Evolutionary conservation across 2,113 vertebrate genomes (phyloP), one percentile per base, ranked within the genome.

Genomic region (Microtus ochrogaster): DNA sequence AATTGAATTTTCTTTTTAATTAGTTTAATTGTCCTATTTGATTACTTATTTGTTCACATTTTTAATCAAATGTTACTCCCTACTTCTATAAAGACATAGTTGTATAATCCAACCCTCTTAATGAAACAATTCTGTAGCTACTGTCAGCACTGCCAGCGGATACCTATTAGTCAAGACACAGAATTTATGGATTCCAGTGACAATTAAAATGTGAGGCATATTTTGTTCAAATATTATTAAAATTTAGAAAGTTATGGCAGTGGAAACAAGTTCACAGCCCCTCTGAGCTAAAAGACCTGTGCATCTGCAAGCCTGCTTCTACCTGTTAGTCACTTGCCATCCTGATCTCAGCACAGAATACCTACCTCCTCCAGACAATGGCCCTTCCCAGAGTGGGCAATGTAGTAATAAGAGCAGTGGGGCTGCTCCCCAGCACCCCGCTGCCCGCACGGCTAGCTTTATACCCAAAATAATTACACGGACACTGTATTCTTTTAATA

Each of bases 151-250:
- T 82, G 24, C 26, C 49, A 30, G n/a, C 8, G 33, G 33, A 77
- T 3, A 87, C 2, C 19, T 39, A 24, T 58, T 22, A n/a, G 7
- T 73, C 28, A 87, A 92, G 66, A n/a, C 28, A 26, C 14, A 22
- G 44, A 52, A 83, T 90, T 68, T 79, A 9, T 73, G 30, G n/a
- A 12, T 9, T 28, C 16, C 26, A 33, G 5, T 61, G 9, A 92
- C 89, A 95, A 79, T 70, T 17, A 74, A 89, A 92, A 94, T 21
- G 2, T 39, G 39, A 81, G n/a, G 7, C 17, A 4, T 30, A 8
- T 11, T 55, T 82, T 84, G 12, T 79, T 74, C 70, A 95, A 91
- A 86, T 73, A 61, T 24, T 84, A 68, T 21, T 72, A 89, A 85
- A 70, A 76, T 68, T 70, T 90, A 61, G 41, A 73, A 73, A 55